Percentiles rank a stretch among this genome's conserved stretches.
Evolutionary conservation across 2,888 invertebrate species (phyloP).

Genomic region (Caprella mutica): DNA sequence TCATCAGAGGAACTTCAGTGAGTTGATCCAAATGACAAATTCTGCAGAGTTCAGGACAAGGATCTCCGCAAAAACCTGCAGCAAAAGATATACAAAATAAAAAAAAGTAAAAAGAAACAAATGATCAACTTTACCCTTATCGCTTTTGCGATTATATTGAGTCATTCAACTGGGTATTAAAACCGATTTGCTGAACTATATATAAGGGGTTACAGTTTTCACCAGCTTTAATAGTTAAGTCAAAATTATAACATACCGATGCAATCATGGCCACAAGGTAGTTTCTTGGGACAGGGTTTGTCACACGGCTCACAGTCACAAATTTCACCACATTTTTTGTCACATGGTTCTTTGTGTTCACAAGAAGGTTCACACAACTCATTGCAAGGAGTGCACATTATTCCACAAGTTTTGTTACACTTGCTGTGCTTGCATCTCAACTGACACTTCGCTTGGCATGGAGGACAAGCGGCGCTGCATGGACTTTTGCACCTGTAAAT

Average conservation of each 20-base stretch:
- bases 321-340: constrained; percentile 12
- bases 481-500: constrained; percentile 23
- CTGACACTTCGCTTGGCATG: constrained; percentile 22
- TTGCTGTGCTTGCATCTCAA: constrained; percentile 25
- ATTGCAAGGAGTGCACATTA: constrained; percentile 15
- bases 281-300: constrained; percentile 39
- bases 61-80: constrained; percentile 63
- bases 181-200: too few species aligned
- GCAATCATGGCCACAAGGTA: constrained; percentile 52
- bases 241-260: too few species aligned
- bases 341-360: constrained; percentile 10
- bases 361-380: constrained; percentile 18
- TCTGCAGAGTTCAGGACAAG: constrained; percentile 52
- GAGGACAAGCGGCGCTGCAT: constrained; percentile 20
- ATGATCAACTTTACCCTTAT: too few species aligned
- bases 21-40: constrained; percentile 44
- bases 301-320: constrained; percentile 42
- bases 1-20: constrained; percentile 43
- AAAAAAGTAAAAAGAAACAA: too few species aligned
- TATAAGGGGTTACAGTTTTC: too few species aligned
- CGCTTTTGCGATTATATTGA: too few species aligned
- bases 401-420: constrained; percentile 18
- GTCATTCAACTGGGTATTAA: too few species aligned
- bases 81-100: too few species aligned
- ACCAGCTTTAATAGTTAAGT: too few species aligned